Conservation (phyloP, 2,113 vertebrate species). For the Hyla sarda region DNA sequence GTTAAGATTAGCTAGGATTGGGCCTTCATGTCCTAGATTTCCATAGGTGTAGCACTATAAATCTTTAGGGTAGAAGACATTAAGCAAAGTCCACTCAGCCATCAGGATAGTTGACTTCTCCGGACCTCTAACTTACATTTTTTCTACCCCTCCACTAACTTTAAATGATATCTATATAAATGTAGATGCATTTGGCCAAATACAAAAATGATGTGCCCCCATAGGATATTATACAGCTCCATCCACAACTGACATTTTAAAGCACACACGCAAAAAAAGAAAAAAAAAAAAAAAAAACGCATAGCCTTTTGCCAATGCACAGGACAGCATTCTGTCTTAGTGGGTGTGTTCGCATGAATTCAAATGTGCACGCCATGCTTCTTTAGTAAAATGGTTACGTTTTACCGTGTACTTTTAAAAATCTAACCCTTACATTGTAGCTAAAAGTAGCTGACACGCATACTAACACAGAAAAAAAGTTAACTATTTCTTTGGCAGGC, state of each 20-base stretch:
- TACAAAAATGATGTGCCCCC: not conserved
- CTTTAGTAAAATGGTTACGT: not conserved
- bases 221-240: not conserved
- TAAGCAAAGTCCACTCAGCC: not conserved
- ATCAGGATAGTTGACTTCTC: not conserved
- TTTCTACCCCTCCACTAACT: not conserved
- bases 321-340: not conserved
- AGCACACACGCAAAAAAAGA: not conserved
- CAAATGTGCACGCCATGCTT: slow-evolving; percentile 19
- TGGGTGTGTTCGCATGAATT: slow-evolving; percentile 35
- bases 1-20: too few species aligned
- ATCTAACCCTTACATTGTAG: not conserved
- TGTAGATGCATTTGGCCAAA: not conserved
- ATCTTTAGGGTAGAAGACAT: not conserved
- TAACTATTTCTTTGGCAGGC: not conserved
- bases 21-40: too few species aligned
- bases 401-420: not conserved
- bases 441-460: not conserved
- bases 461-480: not conserved
- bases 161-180: not conserved
- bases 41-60: not conserved
- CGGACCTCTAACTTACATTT: too few species aligned
- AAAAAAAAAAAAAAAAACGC: not conserved
- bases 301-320: not conserved
- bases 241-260: not conserved